These are phyloP conservation scores for Crocodylus rhombifer DNA, from an alignment of 2,797 vertebrate species.

Conservation along the genomic window DNA sequence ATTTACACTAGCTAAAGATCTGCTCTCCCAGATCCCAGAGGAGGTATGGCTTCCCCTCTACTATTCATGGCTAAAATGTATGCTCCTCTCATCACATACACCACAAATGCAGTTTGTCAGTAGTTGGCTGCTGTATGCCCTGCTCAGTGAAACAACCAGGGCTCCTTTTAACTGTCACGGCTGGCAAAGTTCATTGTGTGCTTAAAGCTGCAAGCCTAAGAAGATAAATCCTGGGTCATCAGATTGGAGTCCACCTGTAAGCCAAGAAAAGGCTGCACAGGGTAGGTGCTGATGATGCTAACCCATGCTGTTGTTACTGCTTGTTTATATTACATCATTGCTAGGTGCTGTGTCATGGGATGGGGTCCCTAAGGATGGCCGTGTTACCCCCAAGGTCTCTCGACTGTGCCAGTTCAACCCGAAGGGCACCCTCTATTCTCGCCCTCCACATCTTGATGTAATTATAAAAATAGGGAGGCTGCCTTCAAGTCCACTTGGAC, in stretches of 20 bases:
- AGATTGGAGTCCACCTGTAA: background rate
- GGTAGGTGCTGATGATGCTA: background rate
- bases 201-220: background rate
- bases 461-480: too few species aligned
- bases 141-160: background rate
- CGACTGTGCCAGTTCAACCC: too few species aligned
- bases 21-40: too few species aligned
- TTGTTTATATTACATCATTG: background rate
- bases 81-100: background rate
- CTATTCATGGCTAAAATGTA: background rate
- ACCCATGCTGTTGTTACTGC: background rate
- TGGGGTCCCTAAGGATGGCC: too few species aligned
- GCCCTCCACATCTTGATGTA: too few species aligned
- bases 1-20: background rate
- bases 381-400: too few species aligned
- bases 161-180: background rate
- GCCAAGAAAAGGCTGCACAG: background rate
- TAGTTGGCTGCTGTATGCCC: background rate
- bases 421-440: too few species aligned
- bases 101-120: background rate
- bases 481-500: too few species aligned
- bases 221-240: background rate
- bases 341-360: background rate
- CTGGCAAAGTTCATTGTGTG: background rate
- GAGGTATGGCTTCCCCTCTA: too few species aligned